phyloP scores from a whole-genome alignment of 2,113 vertebrate genomes.

The Rhagologus leucostigma region DNA sequence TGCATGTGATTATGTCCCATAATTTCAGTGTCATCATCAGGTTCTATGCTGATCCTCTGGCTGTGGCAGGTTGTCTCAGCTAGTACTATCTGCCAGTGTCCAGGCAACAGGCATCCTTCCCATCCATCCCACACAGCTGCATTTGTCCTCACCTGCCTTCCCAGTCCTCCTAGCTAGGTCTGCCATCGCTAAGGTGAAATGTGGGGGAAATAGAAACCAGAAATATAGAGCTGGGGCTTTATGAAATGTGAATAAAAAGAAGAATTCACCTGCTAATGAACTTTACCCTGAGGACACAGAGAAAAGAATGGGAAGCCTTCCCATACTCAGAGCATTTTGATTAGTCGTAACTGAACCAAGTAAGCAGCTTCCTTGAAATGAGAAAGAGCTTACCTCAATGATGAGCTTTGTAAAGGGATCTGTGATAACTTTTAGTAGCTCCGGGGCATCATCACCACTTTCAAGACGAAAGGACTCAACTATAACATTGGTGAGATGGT shows the following conservation, averaged over 20 bases:
- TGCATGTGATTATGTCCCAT: neutral
- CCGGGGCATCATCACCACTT: conserved; percentile 86
- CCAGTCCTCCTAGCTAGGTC: neutral
- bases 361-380: neutral
- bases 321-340: neutral
- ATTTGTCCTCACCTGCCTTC: neutral
- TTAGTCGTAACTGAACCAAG: neutral
- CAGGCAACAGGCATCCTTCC: neutral
- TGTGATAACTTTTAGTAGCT: conserved; percentile 94
- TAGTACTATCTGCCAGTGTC: neutral
- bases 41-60: neutral
- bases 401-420: conserved; percentile 91
- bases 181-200: neutral
- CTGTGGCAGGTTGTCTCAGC: neutral
- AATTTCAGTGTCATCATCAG: neutral
- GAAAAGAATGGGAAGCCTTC: neutral
- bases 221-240: neutral
- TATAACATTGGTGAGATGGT: conserved; percentile 77
- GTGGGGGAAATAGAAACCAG: neutral
- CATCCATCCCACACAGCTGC: neutral
- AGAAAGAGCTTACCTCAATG: conserved; percentile 80
- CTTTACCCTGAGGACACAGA: neutral
- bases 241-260: neutral
- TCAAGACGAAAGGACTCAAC: conserved; percentile 84
- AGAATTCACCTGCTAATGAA: neutral